phyloP scores from a whole-genome alignment of 2,888 invertebrate genomes.

The Oscheius sp. region DNA sequence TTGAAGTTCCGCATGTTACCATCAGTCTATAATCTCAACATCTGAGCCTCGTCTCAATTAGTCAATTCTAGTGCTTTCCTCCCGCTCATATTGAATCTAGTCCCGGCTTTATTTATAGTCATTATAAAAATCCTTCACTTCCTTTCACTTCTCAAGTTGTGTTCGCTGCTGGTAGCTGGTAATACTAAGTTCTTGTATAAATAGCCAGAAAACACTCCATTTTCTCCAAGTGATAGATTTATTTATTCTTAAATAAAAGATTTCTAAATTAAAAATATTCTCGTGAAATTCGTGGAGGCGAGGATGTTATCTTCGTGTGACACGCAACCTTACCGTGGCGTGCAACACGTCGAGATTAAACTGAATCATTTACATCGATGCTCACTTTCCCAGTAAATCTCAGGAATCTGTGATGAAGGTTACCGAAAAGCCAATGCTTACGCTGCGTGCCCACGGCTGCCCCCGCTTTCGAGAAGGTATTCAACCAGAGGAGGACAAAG shows the following conservation, averaged over 20 bases:
- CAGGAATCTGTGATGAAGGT: conserved; percentile 11
- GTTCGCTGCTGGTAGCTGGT: conserved; percentile 23
- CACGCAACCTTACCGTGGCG: conserved; percentile 8
- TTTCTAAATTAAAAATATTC: neutral
- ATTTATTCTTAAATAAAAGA: conserved; percentile 7
- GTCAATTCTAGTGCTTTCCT: conserved; percentile 17
- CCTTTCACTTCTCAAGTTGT: conserved; percentile 20
- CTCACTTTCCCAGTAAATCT: conserved; percentile 18
- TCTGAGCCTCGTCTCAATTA: neutral
- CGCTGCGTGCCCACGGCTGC: conserved; percentile 2
- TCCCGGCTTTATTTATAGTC: conserved; percentile 7
- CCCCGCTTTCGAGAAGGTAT: neutral
- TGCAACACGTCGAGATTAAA: conserved; percentile 13
- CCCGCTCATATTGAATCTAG: conserved; percentile 18
- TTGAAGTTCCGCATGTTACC: conserved; percentile 49
- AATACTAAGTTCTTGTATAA: conserved; percentile 5
- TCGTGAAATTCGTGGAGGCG: conserved; percentile 1
- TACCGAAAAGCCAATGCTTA: conserved; percentile 14
- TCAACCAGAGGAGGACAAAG: neutral
- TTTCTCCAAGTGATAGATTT: conserved; percentile 1
- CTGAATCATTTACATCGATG: conserved; percentile 21
- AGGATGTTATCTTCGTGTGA: conserved; percentile 18
- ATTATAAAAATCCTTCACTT: conserved; percentile 21
- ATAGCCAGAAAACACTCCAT: conserved; percentile 2
- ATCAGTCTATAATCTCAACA: conserved; percentile 45